phyloP scores from a whole-genome alignment of 2,113 vertebrate species.

The Ammodytes marinus region DNA sequence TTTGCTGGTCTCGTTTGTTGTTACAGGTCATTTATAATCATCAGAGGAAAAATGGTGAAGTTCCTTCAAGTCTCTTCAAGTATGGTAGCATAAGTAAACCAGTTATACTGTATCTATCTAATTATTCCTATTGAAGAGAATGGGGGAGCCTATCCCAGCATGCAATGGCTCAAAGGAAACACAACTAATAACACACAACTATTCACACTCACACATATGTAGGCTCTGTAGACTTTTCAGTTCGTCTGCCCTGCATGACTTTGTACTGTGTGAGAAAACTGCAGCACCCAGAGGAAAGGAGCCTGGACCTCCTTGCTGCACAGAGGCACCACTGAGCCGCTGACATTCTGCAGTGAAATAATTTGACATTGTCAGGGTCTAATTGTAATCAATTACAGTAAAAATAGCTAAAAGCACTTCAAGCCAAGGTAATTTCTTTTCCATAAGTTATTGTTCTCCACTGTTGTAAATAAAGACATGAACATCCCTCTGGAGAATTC shows the following conservation, averaged over 20 bases:
- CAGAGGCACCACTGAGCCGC: neutral
- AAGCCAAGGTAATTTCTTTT: neutral
- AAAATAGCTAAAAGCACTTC: neutral
- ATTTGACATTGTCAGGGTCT: neutral
- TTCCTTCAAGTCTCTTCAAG: no score
- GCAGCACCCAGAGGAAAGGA: neutral
- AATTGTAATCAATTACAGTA: no score
- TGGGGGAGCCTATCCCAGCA: neutral
- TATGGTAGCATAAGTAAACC: neutral
- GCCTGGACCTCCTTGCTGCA: neutral
- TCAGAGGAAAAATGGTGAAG: no score
- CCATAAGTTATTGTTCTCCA: neutral
- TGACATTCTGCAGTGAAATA: constrained; percentile 1
- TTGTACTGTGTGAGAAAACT: constrained; percentile 7
- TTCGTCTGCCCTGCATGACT: constrained; percentile 11
- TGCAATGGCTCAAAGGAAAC: neutral
- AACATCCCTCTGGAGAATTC: constrained; percentile 6
- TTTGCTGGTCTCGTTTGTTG: no score
- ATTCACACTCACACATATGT: no score
- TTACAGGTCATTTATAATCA: no score
- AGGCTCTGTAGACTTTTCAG: neutral
- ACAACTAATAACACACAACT: neutral
- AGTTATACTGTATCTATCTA: neutral
- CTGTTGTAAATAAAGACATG: neutral
- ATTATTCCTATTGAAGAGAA: neutral